These are phyloP conservation scores for Mallotus villosus DNA, from an alignment of 2,797 vertebrate species.

Conservation along the genomic window DNA sequence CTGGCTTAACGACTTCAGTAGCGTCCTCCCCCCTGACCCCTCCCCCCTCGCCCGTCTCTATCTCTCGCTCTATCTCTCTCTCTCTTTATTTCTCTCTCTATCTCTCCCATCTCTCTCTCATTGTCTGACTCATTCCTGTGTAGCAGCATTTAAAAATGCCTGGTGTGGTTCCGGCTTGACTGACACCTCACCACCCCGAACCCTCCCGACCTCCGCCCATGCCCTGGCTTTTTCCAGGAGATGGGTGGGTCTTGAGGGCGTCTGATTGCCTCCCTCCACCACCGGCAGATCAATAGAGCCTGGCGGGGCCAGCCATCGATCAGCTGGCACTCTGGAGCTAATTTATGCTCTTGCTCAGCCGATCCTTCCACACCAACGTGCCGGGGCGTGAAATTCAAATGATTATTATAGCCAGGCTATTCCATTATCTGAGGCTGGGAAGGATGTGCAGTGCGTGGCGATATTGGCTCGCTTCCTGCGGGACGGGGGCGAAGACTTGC, in stretches of 20 bases:
- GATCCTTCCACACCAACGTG: slow-evolving; percentile 64
- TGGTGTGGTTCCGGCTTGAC: background rate
- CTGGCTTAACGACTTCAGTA: slow-evolving; percentile 4
- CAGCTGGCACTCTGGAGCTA: slow-evolving; percentile 67
- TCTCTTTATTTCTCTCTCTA: too few relatives aligned
- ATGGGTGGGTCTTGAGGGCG: slow-evolving; percentile 7
- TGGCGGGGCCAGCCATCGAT: slow-evolving; percentile 74
- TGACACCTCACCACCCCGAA: background rate
- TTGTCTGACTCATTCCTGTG: background rate
- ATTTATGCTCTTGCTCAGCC: slow-evolving; percentile 74
- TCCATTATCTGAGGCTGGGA: slow-evolving; percentile 73
- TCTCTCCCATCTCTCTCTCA: too few relatives aligned
- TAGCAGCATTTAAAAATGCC: background rate
- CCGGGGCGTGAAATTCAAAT: slow-evolving; percentile 79
- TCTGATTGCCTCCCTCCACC: slow-evolving; percentile 56
- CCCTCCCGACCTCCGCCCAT: background rate
- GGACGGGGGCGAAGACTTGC: slow-evolving; percentile 47
- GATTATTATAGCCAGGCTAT: slow-evolving; percentile 78
- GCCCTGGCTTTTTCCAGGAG: background rate
- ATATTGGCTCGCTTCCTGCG: slow-evolving; percentile 67
- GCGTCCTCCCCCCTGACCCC: background rate
- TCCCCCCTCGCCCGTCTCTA: too few relatives aligned
- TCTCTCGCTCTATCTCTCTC: background rate
- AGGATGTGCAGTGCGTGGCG: slow-evolving; percentile 69
- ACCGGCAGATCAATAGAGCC: slow-evolving; percentile 75